A percentile compares a stretch with the other conserved stretches of the same genome.
These are phyloP conservation scores for Polydrusus pterygomalis DNA, from an alignment of 2,888 invertebrate genomes.

Conservation along the genomic window DNA sequence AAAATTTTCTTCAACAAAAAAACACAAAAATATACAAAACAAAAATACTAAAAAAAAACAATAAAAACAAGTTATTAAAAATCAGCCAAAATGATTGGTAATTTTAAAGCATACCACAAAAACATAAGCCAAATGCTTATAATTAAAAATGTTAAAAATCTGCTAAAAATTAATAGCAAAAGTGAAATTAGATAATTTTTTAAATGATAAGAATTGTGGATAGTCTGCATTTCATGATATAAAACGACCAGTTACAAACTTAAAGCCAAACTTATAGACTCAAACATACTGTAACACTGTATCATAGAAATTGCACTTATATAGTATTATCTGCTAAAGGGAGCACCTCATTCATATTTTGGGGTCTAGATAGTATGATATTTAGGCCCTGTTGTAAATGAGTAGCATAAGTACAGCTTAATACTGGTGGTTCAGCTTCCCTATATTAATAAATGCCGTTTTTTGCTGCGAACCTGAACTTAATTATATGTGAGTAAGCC, in stretches of 20 bases:
- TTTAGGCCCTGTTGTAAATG: no score
- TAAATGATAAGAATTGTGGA: conserved; percentile 15
- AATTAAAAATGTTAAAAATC: conserved; percentile 51
- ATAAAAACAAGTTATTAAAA: conserved; percentile 56
- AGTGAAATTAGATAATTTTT: conserved; percentile 20
- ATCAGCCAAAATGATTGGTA: conserved; percentile 59
- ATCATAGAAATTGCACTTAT: no score
- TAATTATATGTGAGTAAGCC: neutral
- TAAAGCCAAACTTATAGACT: no score
- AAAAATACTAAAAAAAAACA: conserved; percentile 51
- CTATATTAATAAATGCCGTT: neutral
- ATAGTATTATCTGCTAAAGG: no score
- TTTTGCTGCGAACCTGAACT: neutral
- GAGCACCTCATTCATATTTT: no score
- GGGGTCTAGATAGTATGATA: no score
- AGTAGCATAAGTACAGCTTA: no score
- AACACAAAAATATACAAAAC: conserved; percentile 33
- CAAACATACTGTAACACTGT: no score
- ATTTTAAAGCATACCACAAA: conserved; percentile 58
- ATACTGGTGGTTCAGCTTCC: no score
- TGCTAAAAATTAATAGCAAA: conserved; percentile 48
- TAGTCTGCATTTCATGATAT: conserved; percentile 1
- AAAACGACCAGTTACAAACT: neutral
- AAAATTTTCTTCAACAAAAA: conserved; percentile 28
- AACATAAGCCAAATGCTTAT: conserved; percentile 56